Conservation (phyloP, 1,140 invertebrate species). For the Drosophila prosaltans region DNA sequence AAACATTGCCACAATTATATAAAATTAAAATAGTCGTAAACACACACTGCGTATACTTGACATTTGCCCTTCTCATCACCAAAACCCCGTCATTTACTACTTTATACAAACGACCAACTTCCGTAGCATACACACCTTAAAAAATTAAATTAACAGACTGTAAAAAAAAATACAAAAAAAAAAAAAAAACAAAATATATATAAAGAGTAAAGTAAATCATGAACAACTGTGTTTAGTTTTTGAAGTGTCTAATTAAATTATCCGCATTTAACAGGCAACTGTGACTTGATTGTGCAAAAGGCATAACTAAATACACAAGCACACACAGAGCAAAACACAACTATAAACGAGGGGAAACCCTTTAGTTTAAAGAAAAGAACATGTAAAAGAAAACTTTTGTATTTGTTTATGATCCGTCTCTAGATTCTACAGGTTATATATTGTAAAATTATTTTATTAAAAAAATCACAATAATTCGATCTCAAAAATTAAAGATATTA, state of each 20-base stretch:
- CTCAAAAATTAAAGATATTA: too few relatives aligned
- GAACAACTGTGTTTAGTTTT: slow-evolving; percentile 63
- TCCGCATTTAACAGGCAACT: slow-evolving; percentile 70
- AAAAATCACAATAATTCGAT: too few relatives aligned
- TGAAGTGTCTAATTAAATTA: slow-evolving; percentile 76
- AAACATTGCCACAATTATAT: slow-evolving; percentile 10
- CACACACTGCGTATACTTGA: slow-evolving; percentile 10
- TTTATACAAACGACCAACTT: slow-evolving; percentile 16
- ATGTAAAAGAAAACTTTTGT: too few relatives aligned
- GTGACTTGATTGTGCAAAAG: slow-evolving; percentile 77
- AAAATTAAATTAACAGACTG: slow-evolving; percentile 50
- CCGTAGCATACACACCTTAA: slow-evolving; percentile 33
- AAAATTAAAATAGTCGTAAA: not conserved
- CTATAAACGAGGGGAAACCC: not conserved
- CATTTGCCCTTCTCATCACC: slow-evolving; percentile 1
- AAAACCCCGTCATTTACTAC: not conserved
- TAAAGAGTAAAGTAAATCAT: slow-evolving; percentile 50
- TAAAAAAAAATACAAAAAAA: slow-evolving; percentile 26
- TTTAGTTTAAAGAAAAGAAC: not conserved
- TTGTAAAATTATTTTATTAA: too few relatives aligned
- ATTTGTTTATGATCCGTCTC: too few relatives aligned
- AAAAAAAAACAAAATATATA: not conserved
- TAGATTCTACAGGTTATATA: too few relatives aligned
- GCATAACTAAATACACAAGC: slow-evolving; percentile 65
- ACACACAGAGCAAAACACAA: not conserved